phyloP scores from a whole-genome alignment of 2,888 invertebrate species.

The Cerastis leucographa region DNA sequence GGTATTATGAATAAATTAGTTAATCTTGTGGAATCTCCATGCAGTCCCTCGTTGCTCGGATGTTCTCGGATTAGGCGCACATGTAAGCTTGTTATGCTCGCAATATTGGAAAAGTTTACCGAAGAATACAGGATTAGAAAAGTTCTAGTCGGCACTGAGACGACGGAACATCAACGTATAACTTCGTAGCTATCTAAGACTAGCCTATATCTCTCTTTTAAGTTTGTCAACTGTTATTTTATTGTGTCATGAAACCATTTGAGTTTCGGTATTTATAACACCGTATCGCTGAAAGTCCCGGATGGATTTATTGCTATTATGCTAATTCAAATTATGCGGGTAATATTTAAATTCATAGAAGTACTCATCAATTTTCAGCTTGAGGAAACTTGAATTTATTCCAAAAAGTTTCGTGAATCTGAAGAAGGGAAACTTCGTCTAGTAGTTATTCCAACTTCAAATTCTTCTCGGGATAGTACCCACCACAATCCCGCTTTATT shows the following conservation, averaged over 20 bases:
- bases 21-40: slow-evolving; percentile 72
- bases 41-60: slow-evolving; percentile 68
- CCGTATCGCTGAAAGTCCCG: slow-evolving; percentile 13
- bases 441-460: slow-evolving; percentile 81
- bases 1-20: slow-evolving; percentile 72
- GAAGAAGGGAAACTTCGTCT: slow-evolving; percentile 77
- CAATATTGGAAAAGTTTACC: slow-evolving; percentile 85
- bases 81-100: slow-evolving; percentile 83
- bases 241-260: slow-evolving; percentile 29
- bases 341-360: slow-evolving; percentile 71
- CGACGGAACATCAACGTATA: slow-evolving; percentile 72
- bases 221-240: slow-evolving; percentile 53
- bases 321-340: slow-evolving; percentile 59
- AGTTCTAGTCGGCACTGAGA: slow-evolving; percentile 78
- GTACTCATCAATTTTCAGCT: slow-evolving; percentile 79
- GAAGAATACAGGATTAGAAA: slow-evolving; percentile 85
- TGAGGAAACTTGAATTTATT: slow-evolving; percentile 80
- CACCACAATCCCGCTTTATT: slow-evolving; percentile 69
- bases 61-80: slow-evolving; percentile 77
- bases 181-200: slow-evolving; percentile 48
- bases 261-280: slow-evolving; percentile 36
- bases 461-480: slow-evolving; percentile 69
- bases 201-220: slow-evolving; percentile 44
- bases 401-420: slow-evolving; percentile 75
- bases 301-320: slow-evolving; percentile 49